These are phyloP conservation scores for Nesogale talazaci DNA, from an alignment of 2,113 vertebrate genomes.

Conservation along the genomic window DNA sequence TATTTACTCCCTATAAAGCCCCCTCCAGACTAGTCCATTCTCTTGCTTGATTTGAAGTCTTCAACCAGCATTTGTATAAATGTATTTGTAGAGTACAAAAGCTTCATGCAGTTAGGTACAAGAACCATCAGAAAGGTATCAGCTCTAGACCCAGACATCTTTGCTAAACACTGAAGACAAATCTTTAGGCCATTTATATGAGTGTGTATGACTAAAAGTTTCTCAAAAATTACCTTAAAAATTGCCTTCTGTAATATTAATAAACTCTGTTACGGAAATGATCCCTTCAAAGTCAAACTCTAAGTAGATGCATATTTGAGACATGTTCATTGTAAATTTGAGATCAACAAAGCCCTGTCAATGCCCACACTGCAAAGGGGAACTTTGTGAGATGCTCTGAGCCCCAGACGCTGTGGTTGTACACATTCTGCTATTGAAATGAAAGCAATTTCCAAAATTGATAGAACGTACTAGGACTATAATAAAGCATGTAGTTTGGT, in stretches of 20 bases:
- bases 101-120: neutral
- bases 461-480: slow-evolving; percentile 59
- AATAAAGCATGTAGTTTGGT: slow-evolving; percentile 35
- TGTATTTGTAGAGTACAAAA: slow-evolving; percentile 42
- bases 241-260: neutral
- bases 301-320: slow-evolving; percentile 21
- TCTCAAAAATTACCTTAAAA: slow-evolving; percentile 35
- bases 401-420: slow-evolving; percentile 61
- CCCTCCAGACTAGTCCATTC: neutral
- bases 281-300: slow-evolving; percentile 42
- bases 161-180: slow-evolving; percentile 35
- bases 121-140: neutral
- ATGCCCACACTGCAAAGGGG: slow-evolving; percentile 28
- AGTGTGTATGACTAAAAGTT: neutral
- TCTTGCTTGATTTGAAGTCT: slow-evolving; percentile 20
- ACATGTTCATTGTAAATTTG: slow-evolving; percentile 71
- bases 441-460: slow-evolving; percentile 62
- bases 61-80: neutral
- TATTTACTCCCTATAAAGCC: slow-evolving; percentile 30
- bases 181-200: neutral
- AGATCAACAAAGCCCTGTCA: slow-evolving; percentile 68
- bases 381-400: slow-evolving; percentile 60
- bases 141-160: neutral
- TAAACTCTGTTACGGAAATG: slow-evolving; percentile 32
- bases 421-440: slow-evolving; percentile 70